Evolutionary conservation across 2,113 vertebrate genomes (phyloP).

Genomic region (Lonchura striata): DNA sequence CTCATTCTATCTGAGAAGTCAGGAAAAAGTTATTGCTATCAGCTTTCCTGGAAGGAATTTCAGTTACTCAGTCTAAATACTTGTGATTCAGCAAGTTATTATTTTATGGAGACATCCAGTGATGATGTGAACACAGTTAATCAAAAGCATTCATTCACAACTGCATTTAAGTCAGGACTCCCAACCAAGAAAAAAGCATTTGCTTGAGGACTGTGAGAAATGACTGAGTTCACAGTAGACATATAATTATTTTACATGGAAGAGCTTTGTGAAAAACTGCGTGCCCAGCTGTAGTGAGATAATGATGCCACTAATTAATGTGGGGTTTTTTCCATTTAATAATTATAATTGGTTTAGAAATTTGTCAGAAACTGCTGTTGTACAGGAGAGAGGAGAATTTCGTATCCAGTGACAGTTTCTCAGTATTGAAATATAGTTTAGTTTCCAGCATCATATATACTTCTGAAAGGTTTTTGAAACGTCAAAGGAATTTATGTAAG

Average conservation of each 20-base stretch:
- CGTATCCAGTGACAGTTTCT: neutral
- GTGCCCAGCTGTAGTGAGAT: neutral
- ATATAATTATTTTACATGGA: neutral
- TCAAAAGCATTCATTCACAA: neutral
- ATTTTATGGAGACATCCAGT: neutral
- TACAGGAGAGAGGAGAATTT: neutral
- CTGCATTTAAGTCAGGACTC: neutral
- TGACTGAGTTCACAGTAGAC: neutral
- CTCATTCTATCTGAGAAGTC: neutral
- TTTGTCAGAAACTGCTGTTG: neutral
- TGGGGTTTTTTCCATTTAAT: fast-evolving
- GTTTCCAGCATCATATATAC: neutral
- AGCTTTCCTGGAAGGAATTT: neutral
- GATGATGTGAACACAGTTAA: neutral
- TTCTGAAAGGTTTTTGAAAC: neutral
- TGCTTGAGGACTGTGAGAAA: neutral
- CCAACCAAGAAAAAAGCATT: neutral
- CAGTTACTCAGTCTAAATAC: neutral
- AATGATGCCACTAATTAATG: neutral
- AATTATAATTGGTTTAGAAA: neutral
- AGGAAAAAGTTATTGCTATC: neutral
- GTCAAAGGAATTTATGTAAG: neutral
- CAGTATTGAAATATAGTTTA: neutral
- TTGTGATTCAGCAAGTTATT: neutral
- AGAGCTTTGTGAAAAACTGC: neutral